Percentiles rank a stretch among this genome's conserved stretches.
Conservation (phyloP, 2,888 invertebrate genomes). For the Geophilus truncorum region DNA sequence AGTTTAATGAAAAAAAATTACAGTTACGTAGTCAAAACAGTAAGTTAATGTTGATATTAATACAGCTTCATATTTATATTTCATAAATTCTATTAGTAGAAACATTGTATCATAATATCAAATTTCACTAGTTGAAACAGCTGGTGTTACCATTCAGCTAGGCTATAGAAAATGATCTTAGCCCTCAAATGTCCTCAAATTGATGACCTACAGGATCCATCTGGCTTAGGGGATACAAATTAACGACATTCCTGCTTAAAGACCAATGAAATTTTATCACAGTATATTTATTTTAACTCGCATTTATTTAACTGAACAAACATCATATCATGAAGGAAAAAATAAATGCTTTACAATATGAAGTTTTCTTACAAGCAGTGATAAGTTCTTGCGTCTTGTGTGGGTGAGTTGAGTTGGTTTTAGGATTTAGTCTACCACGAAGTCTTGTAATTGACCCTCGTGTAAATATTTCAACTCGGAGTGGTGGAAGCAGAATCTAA, state of each 20-base stretch:
- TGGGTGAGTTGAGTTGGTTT: neutral
- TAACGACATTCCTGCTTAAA: neutral
- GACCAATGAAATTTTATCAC: neutral
- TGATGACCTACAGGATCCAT: slow-evolving; percentile 21
- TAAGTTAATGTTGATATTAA: neutral
- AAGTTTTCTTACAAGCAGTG: no score
- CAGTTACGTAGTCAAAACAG: neutral
- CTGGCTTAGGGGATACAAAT: slow-evolving; percentile 25
- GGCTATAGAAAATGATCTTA: slow-evolving; percentile 20
- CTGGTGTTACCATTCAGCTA: slow-evolving; percentile 1
- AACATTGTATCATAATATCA: neutral
- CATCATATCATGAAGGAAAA: neutral
- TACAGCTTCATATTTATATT: neutral
- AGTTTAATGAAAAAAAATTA: no score
- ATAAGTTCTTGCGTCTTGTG: neutral
- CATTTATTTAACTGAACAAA: neutral
- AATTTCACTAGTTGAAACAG: neutral
- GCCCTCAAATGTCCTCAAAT: slow-evolving; percentile 9
- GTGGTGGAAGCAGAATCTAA: slow-evolving; percentile 25
- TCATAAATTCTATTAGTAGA: neutral
- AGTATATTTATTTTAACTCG: neutral
- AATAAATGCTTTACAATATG: no score
- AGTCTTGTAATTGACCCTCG: neutral
- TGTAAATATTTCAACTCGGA: slow-evolving; percentile 18
- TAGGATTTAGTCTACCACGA: neutral